Conservation (phyloP, 1,140 invertebrate genomes). For the Armadillidium nasatum region DNA sequence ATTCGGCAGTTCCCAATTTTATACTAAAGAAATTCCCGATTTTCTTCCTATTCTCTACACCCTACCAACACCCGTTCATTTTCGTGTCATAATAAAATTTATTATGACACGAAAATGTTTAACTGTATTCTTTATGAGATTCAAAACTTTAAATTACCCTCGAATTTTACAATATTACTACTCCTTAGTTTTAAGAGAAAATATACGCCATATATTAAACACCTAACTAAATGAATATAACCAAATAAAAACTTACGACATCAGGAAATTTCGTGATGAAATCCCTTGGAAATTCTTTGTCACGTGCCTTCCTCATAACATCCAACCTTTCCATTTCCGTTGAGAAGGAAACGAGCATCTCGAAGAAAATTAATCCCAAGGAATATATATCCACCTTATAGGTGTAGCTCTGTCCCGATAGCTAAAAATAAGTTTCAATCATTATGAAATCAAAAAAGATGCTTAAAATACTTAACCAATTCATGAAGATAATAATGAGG, state of each 20-base stretch:
- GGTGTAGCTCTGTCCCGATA: conserved; percentile 58
- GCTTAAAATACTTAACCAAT: too few relatives aligned
- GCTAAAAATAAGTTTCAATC: conserved; percentile 54
- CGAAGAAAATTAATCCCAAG: conserved; percentile 87
- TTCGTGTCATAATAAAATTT: background rate
- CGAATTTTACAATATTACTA: background rate
- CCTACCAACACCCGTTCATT: too few relatives aligned
- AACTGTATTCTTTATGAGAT: background rate
- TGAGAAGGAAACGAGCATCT: conserved; percentile 77
- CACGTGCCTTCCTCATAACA: conserved; percentile 59
- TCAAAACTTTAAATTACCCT: background rate
- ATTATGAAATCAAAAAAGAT: background rate
- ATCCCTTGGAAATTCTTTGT: conserved; percentile 62
- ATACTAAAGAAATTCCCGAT: too few relatives aligned
- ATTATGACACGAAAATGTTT: background rate
- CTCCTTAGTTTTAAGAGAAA: too few relatives aligned
- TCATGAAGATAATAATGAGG: too few relatives aligned
- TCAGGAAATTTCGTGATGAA: conserved; percentile 59
- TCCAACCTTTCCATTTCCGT: conserved; percentile 82
- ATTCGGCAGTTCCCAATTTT: too few relatives aligned
- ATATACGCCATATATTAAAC: background rate
- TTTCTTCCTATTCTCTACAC: too few relatives aligned
- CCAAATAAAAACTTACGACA: conserved; percentile 52
- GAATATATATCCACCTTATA: conserved; percentile 97
- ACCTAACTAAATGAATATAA: background rate